These are phyloP conservation scores for Anguilla rostrata DNA, from an alignment of 2,113 vertebrate genomes.

Conservation along the genomic window DNA sequence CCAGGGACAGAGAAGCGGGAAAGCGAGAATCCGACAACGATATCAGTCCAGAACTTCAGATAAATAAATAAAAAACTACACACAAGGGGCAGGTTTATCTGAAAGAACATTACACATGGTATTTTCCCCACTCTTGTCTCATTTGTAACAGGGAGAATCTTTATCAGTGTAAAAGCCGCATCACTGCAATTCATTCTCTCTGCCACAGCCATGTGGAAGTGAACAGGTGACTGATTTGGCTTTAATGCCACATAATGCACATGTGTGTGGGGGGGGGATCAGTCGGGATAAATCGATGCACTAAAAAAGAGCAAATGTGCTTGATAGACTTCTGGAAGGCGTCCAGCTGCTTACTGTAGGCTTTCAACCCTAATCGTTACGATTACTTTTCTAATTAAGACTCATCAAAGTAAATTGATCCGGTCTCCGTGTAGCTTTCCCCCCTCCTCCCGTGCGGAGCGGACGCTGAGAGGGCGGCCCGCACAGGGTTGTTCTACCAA, in stretches of 20 bases:
- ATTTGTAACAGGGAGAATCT: neutral
- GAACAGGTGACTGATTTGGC: conserved; percentile 31
- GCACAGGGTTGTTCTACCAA: neutral
- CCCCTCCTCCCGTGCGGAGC: neutral
- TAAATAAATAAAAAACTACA: neutral
- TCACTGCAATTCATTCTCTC: neutral
- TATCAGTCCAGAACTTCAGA: neutral
- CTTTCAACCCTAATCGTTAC: neutral
- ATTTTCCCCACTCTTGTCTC: neutral
- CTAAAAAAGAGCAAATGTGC: conserved; percentile 16
- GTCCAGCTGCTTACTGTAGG: conserved; percentile 9
- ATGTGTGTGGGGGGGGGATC: neutral
- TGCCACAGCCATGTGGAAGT: neutral
- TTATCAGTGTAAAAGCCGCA: neutral
- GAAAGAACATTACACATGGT: neutral
- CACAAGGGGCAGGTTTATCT: neutral
- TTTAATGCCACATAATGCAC: conserved; percentile 10
- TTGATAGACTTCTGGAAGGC: conserved; percentile 23
- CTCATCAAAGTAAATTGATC: conserved; percentile 22
- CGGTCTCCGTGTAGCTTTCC: neutral
- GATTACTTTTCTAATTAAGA: conserved; percentile 30
- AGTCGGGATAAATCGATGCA: conserved; percentile 21
- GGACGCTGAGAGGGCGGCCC: neutral
- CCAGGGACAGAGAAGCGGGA: neutral
- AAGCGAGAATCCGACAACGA: neutral